Base-by-base conservation (phyloP, 2,797 vertebrate species). In the Buceros bicornis region DNA sequence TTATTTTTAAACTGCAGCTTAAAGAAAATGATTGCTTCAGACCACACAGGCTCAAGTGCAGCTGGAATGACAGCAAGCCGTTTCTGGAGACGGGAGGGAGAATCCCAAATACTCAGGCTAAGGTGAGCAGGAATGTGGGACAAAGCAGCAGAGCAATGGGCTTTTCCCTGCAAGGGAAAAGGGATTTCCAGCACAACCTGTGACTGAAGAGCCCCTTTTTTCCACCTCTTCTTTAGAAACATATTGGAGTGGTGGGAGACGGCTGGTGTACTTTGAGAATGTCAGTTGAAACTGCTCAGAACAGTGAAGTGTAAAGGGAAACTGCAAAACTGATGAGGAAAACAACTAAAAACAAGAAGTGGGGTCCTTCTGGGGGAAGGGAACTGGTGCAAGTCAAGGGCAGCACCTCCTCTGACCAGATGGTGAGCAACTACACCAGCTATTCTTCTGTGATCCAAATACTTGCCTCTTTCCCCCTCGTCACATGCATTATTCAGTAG, bases 1-100 rank as follows among this genome's bases (percentile, higher is more conserved):
- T 96, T 81, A 87, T 92, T 95, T 93, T 93, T 85, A 82, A 95
- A 82, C 73, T 67, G 66, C 60, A 90, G 86, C 83, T 95, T 92
- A 74, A 96, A 89, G 73, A 73, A 79, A 80, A 91, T 67, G 62
- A 93, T 88, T 92, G 58, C 90, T 94, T 80, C 82, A 96, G 93
- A 88, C 74, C 94, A 82, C 73, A 90, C 26, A 89, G 77, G 85
- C 56, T 83, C 66, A 60, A 94, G 81, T 72, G 54, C 53, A 90
- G 88, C 77, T 92, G 87, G 53, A 80, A 58, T 4, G n/a, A 65
- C 2, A 54, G 58, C 45, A 73, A 86, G 51, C 4, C 25, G 93
- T 19, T 80, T 67, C 71, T 79, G 42, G 40, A 87, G 73, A 22
- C 33, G 57, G 16, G 18, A 92, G 37, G 28, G 70, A 84, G 57